Evolutionary conservation across 2,113 vertebrate genomes (phyloP).

Genomic region (Muntiacus reevesi): DNA sequence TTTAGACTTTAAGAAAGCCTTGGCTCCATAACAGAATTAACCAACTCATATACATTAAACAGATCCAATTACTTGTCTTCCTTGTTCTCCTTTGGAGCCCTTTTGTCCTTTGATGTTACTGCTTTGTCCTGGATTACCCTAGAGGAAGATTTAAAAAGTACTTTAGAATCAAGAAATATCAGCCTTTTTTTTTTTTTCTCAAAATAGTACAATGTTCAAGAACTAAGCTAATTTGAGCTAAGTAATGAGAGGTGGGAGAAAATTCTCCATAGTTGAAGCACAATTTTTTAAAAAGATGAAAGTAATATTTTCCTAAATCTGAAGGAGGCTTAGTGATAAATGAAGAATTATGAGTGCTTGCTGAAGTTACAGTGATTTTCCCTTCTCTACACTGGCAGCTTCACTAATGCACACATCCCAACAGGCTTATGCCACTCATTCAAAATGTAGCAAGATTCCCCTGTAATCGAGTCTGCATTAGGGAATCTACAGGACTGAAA

Average conservation of each 20-base stretch:
- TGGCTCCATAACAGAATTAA: background rate
- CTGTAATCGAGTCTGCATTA: background rate
- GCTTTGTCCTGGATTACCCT: conserved; percentile 67
- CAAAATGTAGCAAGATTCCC: background rate
- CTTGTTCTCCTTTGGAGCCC: conserved; percentile 60
- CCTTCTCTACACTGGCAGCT: background rate
- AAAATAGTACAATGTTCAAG: background rate
- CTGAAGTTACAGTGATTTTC: background rate
- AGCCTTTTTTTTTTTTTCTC: background rate
- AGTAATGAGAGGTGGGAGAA: background rate
- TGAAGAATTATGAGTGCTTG: background rate
- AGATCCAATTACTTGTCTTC: conserved; percentile 61
- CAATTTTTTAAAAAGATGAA: background rate
- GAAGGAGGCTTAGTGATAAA: background rate
- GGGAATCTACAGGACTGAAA: background rate
- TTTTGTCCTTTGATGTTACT: conserved; percentile 49
- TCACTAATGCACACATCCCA: background rate
- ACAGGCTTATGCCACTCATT: background rate
- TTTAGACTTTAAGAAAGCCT: background rate
- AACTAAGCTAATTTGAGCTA: background rate
- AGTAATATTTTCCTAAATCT: background rate
- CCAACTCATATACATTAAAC: background rate
- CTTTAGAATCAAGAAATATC: background rate
- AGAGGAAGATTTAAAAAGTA: conserved; percentile 25
- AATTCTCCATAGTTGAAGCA: background rate